A percentile compares a stretch with the other conserved stretches of the same genome.
Conservation (phyloP, 2,888 invertebrate species). For the Himalopsyche tibetana region DNA sequence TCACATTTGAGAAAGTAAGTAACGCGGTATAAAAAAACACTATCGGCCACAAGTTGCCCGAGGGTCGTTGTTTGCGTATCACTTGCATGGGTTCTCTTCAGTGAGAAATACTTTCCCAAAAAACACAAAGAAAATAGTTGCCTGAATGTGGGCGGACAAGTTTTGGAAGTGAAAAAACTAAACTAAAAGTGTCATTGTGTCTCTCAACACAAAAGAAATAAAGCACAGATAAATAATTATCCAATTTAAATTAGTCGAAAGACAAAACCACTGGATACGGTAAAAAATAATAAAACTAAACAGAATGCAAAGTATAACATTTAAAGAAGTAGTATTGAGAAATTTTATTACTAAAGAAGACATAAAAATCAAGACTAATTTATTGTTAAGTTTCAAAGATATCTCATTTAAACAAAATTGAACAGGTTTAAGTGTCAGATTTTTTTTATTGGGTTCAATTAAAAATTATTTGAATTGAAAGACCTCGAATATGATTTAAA, state of each 20-base stretch:
- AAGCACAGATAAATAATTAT: neutral
- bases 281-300: neutral
- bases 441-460: neutral
- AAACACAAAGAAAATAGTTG: constrained; percentile 5
- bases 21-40: too few species aligned
- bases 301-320: neutral
- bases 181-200: neutral
- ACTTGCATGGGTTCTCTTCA: too few species aligned
- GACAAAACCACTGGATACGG: neutral
- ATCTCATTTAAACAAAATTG: neutral
- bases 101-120: neutral
- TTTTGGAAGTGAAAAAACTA: neutral
- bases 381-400: neutral
- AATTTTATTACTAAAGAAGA: neutral
- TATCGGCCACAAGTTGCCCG: too few species aligned
- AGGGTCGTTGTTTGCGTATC: too few species aligned
- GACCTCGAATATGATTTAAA: neutral
- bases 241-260: neutral
- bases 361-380: neutral
- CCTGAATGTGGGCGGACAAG: neutral
- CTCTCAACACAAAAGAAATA: neutral
- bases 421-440: neutral
- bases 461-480: neutral
- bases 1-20: too few species aligned
- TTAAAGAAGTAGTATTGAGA: neutral